Percentiles rank a stretch among this genome's conserved stretches.
Evolutionary conservation across 2,113 vertebrate species (phyloP).

Genomic region (Oxygymnocypris stewartii): DNA sequence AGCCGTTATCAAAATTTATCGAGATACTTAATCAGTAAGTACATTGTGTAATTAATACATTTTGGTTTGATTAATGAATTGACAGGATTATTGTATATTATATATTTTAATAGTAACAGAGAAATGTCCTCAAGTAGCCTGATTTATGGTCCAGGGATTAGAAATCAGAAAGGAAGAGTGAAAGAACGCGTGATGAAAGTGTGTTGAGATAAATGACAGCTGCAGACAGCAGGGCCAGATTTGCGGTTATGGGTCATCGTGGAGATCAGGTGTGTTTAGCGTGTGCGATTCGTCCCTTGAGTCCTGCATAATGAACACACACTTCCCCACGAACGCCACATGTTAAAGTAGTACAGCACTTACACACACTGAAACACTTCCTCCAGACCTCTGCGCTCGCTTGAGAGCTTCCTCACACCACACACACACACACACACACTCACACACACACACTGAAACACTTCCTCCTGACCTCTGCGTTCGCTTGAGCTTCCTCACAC

Average conservation of each 20-base stretch:
- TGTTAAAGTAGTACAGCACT: conserved; percentile 24
- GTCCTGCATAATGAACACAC: conserved; percentile 38
- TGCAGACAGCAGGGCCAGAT: conserved; percentile 37
- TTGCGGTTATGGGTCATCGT: conserved; percentile 34
- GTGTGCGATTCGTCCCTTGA: conserved; percentile 35
- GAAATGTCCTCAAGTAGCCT: neutral
- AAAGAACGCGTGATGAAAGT: conserved; percentile 39
- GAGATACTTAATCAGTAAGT: neutral
- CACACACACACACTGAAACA: conserved; percentile 9
- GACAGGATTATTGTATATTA: neutral
- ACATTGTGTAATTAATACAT: neutral
- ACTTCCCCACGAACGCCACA: conserved; percentile 4
- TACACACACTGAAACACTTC: conserved; percentile 23
- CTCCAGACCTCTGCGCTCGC: neutral
- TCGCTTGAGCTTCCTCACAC: neutral
- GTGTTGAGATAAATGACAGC: conserved; percentile 46
- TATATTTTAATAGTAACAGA: neutral
- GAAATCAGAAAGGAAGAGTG: conserved; percentile 27
- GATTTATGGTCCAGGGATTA: neutral
- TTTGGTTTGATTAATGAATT: neutral
- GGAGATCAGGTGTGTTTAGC: conserved; percentile 40
- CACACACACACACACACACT: neutral
- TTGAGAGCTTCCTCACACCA: neutral
- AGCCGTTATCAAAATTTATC: neutral
- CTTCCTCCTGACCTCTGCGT: neutral